These are phyloP conservation scores for Cariama cristata DNA, from an alignment of 2,113 vertebrate genomes.

Conservation along the genomic window DNA sequence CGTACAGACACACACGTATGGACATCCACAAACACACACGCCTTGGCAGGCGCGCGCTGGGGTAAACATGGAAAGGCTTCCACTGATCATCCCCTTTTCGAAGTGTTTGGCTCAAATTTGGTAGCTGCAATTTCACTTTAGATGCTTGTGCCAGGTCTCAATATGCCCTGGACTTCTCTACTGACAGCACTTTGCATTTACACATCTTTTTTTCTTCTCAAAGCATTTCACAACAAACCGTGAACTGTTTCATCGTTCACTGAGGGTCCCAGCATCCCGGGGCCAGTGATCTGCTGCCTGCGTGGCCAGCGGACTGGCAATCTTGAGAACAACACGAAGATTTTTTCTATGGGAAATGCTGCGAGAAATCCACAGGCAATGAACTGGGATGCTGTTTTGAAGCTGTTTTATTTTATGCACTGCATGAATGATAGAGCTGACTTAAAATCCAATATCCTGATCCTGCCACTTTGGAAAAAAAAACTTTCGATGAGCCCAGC, in stretches of 20 bases:
- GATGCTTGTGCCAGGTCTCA: not conserved
- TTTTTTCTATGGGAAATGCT: not conserved
- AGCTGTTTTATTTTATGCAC: not conserved
- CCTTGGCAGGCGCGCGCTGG: not conserved
- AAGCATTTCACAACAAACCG: not conserved
- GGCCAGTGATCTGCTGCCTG: not conserved
- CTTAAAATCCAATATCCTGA: not conserved
- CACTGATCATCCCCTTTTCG: not conserved
- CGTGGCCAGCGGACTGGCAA: not conserved
- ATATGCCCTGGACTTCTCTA: not conserved
- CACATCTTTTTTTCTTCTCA: not conserved
- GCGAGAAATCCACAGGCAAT: not conserved
- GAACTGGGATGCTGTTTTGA: not conserved
- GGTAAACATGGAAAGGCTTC: not conserved
- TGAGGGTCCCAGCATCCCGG: not conserved
- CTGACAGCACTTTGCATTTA: not conserved
- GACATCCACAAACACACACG: not conserved
- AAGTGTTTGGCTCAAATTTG: not conserved
- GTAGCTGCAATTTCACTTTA: not conserved
- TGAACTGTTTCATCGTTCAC: not conserved
- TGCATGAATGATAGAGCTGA: not conserved
- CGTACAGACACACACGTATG: rapidly evolving
- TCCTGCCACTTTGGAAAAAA: not conserved
- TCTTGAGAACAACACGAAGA: not conserved
- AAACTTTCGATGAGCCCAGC: not conserved